These are phyloP conservation scores for Elysia crispata DNA, from an alignment of 2,888 invertebrate species.

Conservation along the genomic window DNA sequence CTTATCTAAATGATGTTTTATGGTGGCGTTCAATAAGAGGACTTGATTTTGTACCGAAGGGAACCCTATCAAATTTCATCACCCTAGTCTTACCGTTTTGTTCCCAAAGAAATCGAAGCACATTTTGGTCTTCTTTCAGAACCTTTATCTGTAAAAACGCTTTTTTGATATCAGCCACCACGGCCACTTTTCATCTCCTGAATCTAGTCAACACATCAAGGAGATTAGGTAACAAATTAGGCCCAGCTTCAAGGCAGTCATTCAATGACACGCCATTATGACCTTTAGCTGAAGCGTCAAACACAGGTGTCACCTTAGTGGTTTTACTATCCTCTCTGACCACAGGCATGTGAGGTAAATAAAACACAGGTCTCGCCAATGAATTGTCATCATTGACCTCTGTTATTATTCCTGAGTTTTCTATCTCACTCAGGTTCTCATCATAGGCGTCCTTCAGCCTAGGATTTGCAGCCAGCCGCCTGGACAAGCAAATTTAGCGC, in stretches of 20 bases:
- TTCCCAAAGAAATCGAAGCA: conserved; percentile 49
- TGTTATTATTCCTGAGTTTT: conserved; percentile 6
- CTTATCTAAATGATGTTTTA: too few relatives aligned
- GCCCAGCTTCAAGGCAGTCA: conserved; percentile 56
- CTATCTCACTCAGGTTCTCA: conserved; percentile 12
- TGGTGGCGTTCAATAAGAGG: too few relatives aligned
- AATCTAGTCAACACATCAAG: conserved; percentile 50
- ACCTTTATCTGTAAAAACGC: conserved; percentile 50
- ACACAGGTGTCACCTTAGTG: conserved; percentile 62
- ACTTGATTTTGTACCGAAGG: conserved; percentile 41
- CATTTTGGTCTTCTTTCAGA: conserved; percentile 44
- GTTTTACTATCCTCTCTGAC: conserved; percentile 36
- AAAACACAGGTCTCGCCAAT: conserved; percentile 5
- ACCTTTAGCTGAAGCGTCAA: conserved; percentile 54
- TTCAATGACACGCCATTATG: conserved; percentile 47
- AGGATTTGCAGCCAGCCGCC: background rate
- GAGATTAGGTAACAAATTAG: conserved; percentile 46
- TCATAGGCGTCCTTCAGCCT: background rate
- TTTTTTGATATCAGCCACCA: conserved; percentile 17
- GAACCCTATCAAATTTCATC: conserved; percentile 42
- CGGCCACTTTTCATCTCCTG: conserved; percentile 46
- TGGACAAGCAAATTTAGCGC: too few relatives aligned
- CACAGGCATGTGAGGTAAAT: conserved; percentile 48
- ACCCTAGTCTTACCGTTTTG: conserved; percentile 5
- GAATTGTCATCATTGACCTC: conserved; percentile 1